Percentiles rank a stretch among this genome's conserved stretches.
Evolutionary conservation across 2,113 vertebrate genomes (phyloP).

Genomic region (Albula goreensis): DNA sequence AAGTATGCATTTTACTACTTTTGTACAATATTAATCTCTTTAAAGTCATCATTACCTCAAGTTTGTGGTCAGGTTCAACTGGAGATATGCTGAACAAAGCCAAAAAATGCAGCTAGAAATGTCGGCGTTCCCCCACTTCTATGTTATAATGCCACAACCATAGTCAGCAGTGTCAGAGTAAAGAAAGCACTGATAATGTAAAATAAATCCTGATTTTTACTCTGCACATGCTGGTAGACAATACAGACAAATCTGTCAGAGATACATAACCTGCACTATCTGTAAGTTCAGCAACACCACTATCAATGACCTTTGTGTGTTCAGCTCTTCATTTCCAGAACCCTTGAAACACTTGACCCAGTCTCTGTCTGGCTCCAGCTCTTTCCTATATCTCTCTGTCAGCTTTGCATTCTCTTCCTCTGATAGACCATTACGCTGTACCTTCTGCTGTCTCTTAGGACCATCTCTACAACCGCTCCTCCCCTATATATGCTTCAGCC

Average conservation of each 20-base stretch:
- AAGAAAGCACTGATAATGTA: slow-evolving; percentile 9
- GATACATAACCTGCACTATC: neutral
- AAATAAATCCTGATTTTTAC: neutral
- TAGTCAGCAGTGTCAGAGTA: neutral
- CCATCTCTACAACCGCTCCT: neutral
- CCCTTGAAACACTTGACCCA: neutral
- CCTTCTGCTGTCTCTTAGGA: neutral
- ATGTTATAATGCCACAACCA: neutral
- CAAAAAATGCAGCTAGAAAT: neutral
- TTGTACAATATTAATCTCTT: too few species aligned
- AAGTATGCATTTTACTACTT: too few species aligned
- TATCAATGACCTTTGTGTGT: neutral
- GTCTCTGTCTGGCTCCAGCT: neutral
- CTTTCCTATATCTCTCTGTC: neutral
- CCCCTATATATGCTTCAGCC: neutral
- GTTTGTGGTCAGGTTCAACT: neutral
- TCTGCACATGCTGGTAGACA: neutral
- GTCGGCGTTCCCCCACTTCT: neutral
- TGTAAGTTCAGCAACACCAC: neutral
- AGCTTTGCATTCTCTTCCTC: neutral
- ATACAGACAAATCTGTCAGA: neutral
- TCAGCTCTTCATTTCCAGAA: neutral
- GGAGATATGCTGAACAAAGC: slow-evolving; percentile 1
- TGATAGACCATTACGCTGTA: neutral
- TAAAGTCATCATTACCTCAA: neutral